Conservation (phyloP, 2,797 vertebrate genomes). For the Esox masquinongy region DNA sequence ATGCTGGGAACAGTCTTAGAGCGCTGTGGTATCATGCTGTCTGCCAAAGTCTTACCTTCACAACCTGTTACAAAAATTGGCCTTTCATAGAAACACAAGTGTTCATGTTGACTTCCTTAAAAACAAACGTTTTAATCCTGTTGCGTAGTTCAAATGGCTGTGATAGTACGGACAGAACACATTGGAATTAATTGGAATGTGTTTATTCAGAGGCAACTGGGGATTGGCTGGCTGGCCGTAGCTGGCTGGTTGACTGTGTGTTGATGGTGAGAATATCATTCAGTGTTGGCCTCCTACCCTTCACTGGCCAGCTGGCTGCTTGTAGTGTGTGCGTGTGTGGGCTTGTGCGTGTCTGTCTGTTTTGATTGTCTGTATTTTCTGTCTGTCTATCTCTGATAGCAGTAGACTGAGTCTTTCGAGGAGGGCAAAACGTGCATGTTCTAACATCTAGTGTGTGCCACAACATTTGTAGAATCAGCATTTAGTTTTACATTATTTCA, state of each 20-base stretch:
- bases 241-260: background rate
- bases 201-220: background rate
- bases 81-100: background rate
- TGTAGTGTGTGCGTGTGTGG: too few relatives aligned
- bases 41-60: background rate
- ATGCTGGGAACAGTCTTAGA: background rate
- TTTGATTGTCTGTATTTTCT: too few relatives aligned
- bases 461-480: too few relatives aligned
- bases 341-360: too few relatives aligned
- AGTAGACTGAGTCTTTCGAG: too few relatives aligned
- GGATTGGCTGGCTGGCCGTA: background rate
- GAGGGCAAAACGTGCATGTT: too few relatives aligned
- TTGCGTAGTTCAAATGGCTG: background rate
- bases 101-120: too few relatives aligned
- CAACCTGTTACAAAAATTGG: background rate
- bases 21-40: background rate
- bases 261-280: background rate
- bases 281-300: too few relatives aligned
- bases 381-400: too few relatives aligned
- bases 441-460: too few relatives aligned
- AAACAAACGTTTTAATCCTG: background rate
- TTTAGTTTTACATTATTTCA: too few relatives aligned
- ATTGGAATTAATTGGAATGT: background rate
- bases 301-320: too few relatives aligned
- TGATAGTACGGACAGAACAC: background rate